phyloP scores from a whole-genome alignment of 1,140 invertebrate genomes.

The Hypsibius dujardini region DNA sequence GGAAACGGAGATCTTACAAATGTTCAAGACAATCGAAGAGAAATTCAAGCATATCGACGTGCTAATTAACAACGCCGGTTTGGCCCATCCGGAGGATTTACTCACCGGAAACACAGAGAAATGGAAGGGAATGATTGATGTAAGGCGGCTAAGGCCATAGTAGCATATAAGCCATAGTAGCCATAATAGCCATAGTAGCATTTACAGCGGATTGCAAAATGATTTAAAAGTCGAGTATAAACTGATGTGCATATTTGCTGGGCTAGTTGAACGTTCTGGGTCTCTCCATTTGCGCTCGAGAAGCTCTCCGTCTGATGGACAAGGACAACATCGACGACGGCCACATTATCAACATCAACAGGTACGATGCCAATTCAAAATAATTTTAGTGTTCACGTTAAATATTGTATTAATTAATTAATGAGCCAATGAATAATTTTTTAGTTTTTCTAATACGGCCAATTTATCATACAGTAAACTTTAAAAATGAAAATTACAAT shows the following conservation, averaged over 20 bases:
- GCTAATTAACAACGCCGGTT: constrained; percentile 32
- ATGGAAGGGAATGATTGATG: constrained; percentile 27
- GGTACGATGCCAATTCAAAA: constrained; percentile 29
- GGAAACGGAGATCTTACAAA: constrained; percentile 28
- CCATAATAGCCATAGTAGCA: not conserved
- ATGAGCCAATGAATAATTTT: too few species aligned
- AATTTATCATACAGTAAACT: too few species aligned
- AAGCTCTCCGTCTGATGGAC: constrained; percentile 47
- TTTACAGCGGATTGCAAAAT: not conserved
- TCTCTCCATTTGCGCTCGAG: constrained; percentile 44
- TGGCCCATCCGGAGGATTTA: constrained; percentile 27
- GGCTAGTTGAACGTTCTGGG: constrained; percentile 46
- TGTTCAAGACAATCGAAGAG: constrained; percentile 28
- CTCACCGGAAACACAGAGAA: constrained; percentile 32
- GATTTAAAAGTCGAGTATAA: too few species aligned
- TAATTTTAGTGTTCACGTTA: too few species aligned
- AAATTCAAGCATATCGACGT: constrained; percentile 30
- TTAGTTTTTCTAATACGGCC: too few species aligned
- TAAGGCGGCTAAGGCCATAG: not conserved
- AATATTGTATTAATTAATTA: too few species aligned
- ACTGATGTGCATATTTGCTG: not conserved
- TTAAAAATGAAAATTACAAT: too few species aligned
- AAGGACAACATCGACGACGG: constrained; percentile 42
- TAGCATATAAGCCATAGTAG: not conserved
- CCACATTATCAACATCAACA: constrained; percentile 53